Evolutionary conservation across 2,113 vertebrate genomes (phyloP).

Genomic region (Brachyistius frenatus): DNA sequence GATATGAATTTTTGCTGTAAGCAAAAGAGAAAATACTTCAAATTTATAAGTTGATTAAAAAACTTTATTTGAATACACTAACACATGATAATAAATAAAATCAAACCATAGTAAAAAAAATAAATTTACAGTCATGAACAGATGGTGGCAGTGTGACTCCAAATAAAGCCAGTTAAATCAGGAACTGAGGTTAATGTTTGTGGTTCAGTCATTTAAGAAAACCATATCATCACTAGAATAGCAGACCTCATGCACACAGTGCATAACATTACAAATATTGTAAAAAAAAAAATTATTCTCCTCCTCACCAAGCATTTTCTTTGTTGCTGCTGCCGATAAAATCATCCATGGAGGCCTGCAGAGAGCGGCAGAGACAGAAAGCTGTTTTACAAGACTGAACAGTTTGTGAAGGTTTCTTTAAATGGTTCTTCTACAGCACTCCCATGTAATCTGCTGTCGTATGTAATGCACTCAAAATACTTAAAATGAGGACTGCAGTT

Average conservation of each 20-base stretch:
- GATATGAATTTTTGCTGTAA: background rate
- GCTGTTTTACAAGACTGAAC: background rate
- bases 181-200: background rate
- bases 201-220: background rate
- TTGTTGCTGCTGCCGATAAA: conserved; percentile 75
- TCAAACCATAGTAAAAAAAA: conserved; percentile 29
- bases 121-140: conserved; percentile 24
- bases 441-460: background rate
- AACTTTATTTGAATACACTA: conserved; percentile 60
- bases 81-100: conserved; percentile 43
- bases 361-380: conserved; percentile 13
- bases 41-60: background rate
- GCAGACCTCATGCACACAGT: conserved; percentile 61
- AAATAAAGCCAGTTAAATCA: background rate
- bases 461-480: background rate
- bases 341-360: conserved; percentile 82
- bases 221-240: background rate
- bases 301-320: conserved; percentile 70
- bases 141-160: conserved; percentile 60
- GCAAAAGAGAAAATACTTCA: background rate
- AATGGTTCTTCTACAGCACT: background rate
- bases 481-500: background rate
- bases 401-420: background rate
- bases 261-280: conserved; percentile 32
- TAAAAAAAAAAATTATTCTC: background rate